Evolutionary conservation across 1,140 invertebrate species (phyloP).

Genomic region (Ostrea denselamellosa): DNA sequence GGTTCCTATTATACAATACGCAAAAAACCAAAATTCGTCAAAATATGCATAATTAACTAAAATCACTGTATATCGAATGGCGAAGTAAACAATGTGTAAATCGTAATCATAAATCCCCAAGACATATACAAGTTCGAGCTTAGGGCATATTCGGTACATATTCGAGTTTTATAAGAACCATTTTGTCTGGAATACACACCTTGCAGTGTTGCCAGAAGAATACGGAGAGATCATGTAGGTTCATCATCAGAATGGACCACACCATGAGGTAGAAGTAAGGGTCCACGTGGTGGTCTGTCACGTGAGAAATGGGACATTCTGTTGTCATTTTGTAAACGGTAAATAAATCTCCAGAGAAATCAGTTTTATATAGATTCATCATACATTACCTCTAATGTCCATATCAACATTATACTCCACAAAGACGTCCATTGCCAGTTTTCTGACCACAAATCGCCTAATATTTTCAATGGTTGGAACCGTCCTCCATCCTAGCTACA

Average conservation of each 20-base stretch:
- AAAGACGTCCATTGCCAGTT: neutral
- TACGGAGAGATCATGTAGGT: neutral
- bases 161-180: too few species aligned
- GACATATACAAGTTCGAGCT: too few species aligned
- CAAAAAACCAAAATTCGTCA: too few species aligned
- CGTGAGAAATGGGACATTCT: neutral
- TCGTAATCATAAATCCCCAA: too few species aligned
- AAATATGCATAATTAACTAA: too few species aligned
- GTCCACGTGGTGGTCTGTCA: neutral
- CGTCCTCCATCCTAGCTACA: neutral
- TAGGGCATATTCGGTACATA: too few species aligned
- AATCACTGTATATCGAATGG: too few species aligned
- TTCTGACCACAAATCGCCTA: neutral
- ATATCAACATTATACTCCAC: neutral
- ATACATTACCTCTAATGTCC: neutral
- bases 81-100: too few species aligned
- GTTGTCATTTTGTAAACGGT: neutral
- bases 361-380: neutral
- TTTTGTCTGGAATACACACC: neutral
- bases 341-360: neutral
- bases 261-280: slow-evolving; percentile 32
- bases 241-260: slow-evolving; percentile 20
- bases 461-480: slow-evolving; percentile 14
- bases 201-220: slow-evolving; percentile 29
- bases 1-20: neutral